A percentile compares a stretch with the other conserved stretches of the same genome.
phyloP scores from a whole-genome alignment of 2,113 vertebrate species.

The Cyanistes caeruleus region DNA sequence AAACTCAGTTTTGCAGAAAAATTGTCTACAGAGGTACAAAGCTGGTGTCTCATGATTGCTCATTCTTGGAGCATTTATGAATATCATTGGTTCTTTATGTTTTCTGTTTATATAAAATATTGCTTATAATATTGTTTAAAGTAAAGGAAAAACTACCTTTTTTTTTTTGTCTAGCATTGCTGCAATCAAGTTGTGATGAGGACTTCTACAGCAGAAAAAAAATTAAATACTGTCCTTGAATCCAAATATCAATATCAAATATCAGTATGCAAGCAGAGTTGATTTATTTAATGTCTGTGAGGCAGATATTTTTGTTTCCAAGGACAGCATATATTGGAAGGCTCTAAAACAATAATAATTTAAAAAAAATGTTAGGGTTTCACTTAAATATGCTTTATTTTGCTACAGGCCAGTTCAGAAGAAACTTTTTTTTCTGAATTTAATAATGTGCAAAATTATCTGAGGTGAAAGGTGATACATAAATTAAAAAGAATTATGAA shows the following conservation, averaged over 20 bases:
- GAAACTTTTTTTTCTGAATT: neutral
- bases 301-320: neutral
- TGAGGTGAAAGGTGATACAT: neutral
- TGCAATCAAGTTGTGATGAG: neutral
- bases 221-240: neutral
- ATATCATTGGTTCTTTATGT: neutral
- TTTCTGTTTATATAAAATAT: neutral
- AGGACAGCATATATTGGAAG: neutral
- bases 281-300: neutral
- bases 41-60: neutral
- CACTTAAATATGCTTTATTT: neutral
- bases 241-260: neutral
- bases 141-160: accelerated
- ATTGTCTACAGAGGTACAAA: neutral
- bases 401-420: neutral
- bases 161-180: neutral
- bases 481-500: neutral
- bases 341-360: neutral
- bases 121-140: neutral
- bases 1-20: neutral
- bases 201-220: neutral
- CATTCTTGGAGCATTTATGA: neutral
- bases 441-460: neutral
- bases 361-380: accelerated
- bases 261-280: neutral